These are phyloP conservation scores for Rhynchopsitta pachyrhyncha DNA, from an alignment of 2,113 vertebrate species.

Conservation along the genomic window DNA sequence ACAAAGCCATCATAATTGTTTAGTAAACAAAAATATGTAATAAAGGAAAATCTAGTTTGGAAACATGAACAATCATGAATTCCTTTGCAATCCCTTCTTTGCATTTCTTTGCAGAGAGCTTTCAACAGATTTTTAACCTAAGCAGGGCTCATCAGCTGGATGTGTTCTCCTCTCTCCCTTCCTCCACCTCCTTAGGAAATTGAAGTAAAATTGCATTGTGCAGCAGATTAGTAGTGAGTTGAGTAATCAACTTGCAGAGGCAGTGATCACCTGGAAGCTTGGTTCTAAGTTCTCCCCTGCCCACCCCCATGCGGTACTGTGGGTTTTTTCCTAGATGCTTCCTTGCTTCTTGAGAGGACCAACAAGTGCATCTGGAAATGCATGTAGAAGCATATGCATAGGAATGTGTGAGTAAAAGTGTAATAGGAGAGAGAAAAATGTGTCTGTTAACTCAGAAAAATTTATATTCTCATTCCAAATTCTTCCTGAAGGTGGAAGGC, in stretches of 20 bases:
- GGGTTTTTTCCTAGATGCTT: not conserved
- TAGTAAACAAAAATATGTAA: not conserved
- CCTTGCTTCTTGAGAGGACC: not conserved
- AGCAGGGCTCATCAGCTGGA: not conserved
- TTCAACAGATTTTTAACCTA: not conserved
- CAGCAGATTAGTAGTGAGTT: not conserved
- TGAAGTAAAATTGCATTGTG: constrained; percentile 23
- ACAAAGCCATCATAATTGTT: not conserved
- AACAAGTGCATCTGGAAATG: not conserved
- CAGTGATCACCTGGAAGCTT: not conserved
- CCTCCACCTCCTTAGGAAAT: constrained; percentile 4
- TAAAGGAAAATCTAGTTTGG: not conserved
- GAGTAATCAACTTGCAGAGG: not conserved
- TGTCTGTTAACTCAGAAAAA: not conserved
- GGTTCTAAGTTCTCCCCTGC: not conserved
- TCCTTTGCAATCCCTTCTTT: not conserved
- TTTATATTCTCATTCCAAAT: not conserved
- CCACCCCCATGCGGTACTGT: not conserved
- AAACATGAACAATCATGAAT: not conserved
- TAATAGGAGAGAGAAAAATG: not conserved
- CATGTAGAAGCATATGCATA: not conserved
- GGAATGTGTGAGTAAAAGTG: not conserved
- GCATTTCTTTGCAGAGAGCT: not conserved
- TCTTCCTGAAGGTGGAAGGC: not conserved
- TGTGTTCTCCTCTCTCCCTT: not conserved